These are phyloP conservation scores for Tuberolachnus salignus DNA, from an alignment of 2,888 invertebrate species.

Conservation along the genomic window DNA sequence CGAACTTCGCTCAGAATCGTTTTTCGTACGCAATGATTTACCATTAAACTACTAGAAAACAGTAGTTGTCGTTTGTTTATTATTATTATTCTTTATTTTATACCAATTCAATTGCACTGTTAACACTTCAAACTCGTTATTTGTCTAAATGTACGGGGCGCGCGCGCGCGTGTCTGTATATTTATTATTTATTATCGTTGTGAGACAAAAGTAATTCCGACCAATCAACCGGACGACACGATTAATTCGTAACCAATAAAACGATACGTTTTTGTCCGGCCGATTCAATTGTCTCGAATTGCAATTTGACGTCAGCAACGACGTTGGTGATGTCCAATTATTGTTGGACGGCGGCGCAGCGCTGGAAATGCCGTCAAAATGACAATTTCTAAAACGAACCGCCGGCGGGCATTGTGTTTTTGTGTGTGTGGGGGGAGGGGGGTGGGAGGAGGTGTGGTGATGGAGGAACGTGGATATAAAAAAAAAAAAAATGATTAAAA, in stretches of 20 bases:
- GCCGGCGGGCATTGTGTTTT: too few species aligned
- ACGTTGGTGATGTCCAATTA: constrained; percentile 17
- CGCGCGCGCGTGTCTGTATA: background rate
- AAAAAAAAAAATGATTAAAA: background rate
- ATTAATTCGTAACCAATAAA: background rate
- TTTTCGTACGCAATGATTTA: too few species aligned
- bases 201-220: constrained; percentile 37
- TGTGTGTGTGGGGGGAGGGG: too few species aligned
- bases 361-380: constrained; percentile 35
- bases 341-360: constrained; percentile 18
- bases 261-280: constrained; percentile 4
- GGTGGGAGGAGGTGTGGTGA: too few species aligned
- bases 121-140: too few species aligned
- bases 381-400: background rate
- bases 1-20: too few species aligned
- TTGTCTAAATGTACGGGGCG: too few species aligned
- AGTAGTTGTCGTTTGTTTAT: too few species aligned
- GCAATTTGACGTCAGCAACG: constrained; percentile 5
- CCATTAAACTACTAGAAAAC: too few species aligned
- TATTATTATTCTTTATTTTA: too few species aligned
- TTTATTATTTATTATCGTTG: constrained; percentile 9
- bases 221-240: constrained; percentile 23
- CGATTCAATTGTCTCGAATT: constrained; percentile 42
- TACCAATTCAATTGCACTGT: too few species aligned
- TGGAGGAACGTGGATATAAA: too few species aligned